Evolutionary conservation across 1,140 invertebrate species (phyloP), one percentile per base, ranked within the genome.

Genomic region (Bombus waltoni): DNA sequence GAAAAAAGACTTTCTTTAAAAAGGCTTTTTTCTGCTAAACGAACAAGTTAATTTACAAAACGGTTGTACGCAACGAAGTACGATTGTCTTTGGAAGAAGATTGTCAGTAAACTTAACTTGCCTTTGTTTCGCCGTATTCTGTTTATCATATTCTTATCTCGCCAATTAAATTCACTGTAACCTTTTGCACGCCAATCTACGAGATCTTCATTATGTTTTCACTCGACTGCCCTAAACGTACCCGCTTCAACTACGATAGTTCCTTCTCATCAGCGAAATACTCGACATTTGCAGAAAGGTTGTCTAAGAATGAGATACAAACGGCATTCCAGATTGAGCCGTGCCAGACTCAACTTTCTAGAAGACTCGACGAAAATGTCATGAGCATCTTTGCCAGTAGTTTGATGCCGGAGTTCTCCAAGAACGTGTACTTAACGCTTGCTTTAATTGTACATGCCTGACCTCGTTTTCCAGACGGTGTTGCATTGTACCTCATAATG

Each of bases 401-500:
- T 74, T 81, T 74, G 70, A 82, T 68, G 62, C 35, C 47, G 9
- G 15, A 47, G 28, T 40, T 81, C 6, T 6, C 44, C 44, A 15
- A 65, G 57, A 40, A 66, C 32, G 40, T 65, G 28, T n/a, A 53
- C n/a, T 66, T 22, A 22, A 38, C 53, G 28, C 47, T 71, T 42
- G 44, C 38, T 74, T 66, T 65, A 75, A 74, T 68, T 75, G 78
- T 28, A 57, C 71, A 53, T 62, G 44, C 32, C 42, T 85, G 76
- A 80, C 83, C 76, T 65, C 40, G 15, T 85, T 85, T 47, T 53
- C 5, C 25, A 28, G 47, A 57, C 53, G 40, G 32, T 71, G 18
- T 62, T n/a, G 57, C 76, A 81, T 68, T 81, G 78, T 80, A 40
- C 18, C 38, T 25, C 13, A 25, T 81, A 81, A 75, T 75, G 44